Evolutionary conservation across 2,888 invertebrate genomes (phyloP).

Genomic region (Aleiodes leptofemur): DNA sequence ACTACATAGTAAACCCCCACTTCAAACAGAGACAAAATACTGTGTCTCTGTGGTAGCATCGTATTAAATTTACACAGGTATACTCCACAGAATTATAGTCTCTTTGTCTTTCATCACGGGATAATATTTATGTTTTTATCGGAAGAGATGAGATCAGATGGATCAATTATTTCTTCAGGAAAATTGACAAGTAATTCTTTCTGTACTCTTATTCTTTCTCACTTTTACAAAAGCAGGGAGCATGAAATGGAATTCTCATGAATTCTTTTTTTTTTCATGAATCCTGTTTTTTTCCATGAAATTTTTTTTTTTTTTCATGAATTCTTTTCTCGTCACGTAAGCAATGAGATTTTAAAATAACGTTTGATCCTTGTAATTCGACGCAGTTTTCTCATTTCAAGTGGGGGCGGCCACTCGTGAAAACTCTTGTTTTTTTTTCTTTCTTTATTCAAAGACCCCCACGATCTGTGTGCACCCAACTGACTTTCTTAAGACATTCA

Average conservation of each 20-base stretch:
- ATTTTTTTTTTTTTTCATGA: too few relatives aligned
- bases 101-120: neutral
- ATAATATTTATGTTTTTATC: too few relatives aligned
- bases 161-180: too few relatives aligned
- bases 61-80: neutral
- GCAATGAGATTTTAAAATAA: neutral
- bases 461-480: too few relatives aligned
- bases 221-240: too few relatives aligned
- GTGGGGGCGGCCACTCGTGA: conserved; percentile 21
- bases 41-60: neutral
- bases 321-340: too few relatives aligned
- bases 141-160: too few relatives aligned
- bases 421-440: neutral
- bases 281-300: too few relatives aligned
- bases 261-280: too few relatives aligned
- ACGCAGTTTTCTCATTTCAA: conserved; percentile 21
- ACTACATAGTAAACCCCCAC: conserved; percentile 22
- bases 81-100: conserved; percentile 4
- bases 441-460: neutral
- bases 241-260: too few relatives aligned
- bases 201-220: too few relatives aligned
- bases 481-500: conserved; percentile 8
- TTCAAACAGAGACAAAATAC: neutral
- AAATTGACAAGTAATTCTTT: too few relatives aligned
- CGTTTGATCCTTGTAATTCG: neutral